Conservation (phyloP, 2,888 invertebrate species). For the Chloroclysta siterata region DNA sequence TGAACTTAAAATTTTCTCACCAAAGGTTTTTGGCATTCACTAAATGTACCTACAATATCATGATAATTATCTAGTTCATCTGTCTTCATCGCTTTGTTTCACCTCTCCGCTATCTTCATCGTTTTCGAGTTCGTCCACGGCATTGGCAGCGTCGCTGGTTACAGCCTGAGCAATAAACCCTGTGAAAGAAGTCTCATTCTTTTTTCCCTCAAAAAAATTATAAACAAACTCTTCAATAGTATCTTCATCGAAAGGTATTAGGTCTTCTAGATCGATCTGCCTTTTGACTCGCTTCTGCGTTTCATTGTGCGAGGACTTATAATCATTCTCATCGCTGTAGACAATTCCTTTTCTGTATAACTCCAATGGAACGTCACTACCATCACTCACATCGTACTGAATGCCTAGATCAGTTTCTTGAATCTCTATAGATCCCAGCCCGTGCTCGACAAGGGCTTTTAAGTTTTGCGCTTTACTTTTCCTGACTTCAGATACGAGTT, state of each 20-base stretch:
- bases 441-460: conserved; percentile 68
- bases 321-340: conserved; percentile 78
- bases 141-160: conserved; percentile 63
- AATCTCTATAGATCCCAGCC: conserved; percentile 81
- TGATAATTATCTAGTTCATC: conserved; percentile 47
- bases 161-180: conserved; percentile 73
- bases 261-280: conserved; percentile 73
- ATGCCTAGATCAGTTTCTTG: conserved; percentile 85
- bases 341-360: conserved; percentile 86
- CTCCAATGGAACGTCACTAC: conserved; percentile 80
- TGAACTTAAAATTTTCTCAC: conserved; percentile 42
- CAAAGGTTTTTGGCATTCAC: conserved; percentile 61
- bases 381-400: conserved; percentile 84
- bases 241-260: conserved; percentile 76
- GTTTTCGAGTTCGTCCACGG: conserved; percentile 62
- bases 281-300: conserved; percentile 60
- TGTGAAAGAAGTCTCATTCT: conserved; percentile 72
- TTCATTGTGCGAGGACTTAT: conserved; percentile 50
- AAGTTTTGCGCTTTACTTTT: conserved; percentile 69
- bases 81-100: conserved; percentile 57
- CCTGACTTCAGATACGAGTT: conserved; percentile 54
- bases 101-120: conserved; percentile 54
- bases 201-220: conserved; percentile 68
- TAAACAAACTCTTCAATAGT: conserved; percentile 73
- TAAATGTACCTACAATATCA: conserved; percentile 40